Evolutionary conservation across 2,888 invertebrate species (phyloP), one percentile per base, ranked within the genome.

Genomic region (Mechanitis mazaeus): DNA sequence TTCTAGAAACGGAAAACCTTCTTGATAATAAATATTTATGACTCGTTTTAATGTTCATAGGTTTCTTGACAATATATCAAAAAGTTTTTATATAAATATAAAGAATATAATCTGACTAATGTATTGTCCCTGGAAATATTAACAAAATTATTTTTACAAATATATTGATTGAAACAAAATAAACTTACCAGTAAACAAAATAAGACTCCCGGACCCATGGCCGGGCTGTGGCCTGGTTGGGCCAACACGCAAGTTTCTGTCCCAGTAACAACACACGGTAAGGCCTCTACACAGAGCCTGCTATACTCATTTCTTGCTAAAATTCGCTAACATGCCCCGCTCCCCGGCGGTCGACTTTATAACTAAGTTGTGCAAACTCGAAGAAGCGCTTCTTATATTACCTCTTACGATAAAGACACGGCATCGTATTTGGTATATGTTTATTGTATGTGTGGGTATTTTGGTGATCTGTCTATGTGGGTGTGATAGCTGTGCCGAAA

Each of bases 331-430:
- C 87, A 84, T 85, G 83, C 77, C 84, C 85, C 87, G 85, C 84
- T 81, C 85, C 74, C 82, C 75, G 70, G 79, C 87, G 84, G 79
- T 76, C 84, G 83, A 79, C 85, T 85, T 86, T 82, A 79, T 81
- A 81, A 90, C 88, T 89, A 85, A 90, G 85, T 81, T 89, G 88
- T 89, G 87, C 87, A 88, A 88, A 90, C 79, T 81, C 83, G 76
- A 88, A 88, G 89, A 90, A 89, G 89, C 84, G 87, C 85, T 82
- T 88, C 89, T 89, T 90, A 90, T 90, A 89, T 88, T 83, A 90
- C 80, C 84, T 88, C 88, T 87, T 88, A 87, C 82, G 85, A 86
- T 87, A 84, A 85, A 83, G 79, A 87, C 87, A 85, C 87, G 20
- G 20, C 20, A 88, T 87, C 83, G 81, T 86, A 85, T 89, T 90